A percentile compares a stretch with the other conserved stretches of the same genome.
Evolutionary conservation across 2,113 vertebrate genomes (phyloP).

Genomic region (Ammodramus savannarum): DNA sequence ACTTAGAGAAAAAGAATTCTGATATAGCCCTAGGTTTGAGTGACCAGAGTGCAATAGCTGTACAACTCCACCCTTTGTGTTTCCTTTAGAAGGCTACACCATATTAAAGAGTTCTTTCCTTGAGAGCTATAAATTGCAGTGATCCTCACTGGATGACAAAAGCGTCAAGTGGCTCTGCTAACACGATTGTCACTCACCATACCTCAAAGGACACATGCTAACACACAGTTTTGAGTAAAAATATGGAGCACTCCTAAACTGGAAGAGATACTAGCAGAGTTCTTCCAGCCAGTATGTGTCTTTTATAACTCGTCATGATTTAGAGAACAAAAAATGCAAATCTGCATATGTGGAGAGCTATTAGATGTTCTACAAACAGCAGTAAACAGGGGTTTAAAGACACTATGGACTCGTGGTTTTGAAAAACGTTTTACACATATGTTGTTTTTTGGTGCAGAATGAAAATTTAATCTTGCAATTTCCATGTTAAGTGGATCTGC

Average conservation of each 20-base stretch:
- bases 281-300: not conserved
- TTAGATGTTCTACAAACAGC: not conserved
- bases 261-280: not conserved
- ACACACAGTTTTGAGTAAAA: not conserved
- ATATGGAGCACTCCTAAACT: not conserved
- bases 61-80: not conserved
- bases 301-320: not conserved
- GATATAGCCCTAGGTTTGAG: not conserved
- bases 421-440: not conserved
- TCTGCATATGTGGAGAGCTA: not conserved
- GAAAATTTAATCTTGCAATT: not conserved
- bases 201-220: not conserved
- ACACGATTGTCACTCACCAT: not conserved
- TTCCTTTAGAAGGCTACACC: not conserved
- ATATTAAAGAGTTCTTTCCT: not conserved
- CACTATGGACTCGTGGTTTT: not conserved
- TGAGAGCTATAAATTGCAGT: not conserved
- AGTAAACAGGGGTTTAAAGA: not conserved
- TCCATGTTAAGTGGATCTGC: not conserved
- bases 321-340: not conserved
- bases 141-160: not conserved
- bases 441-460: not conserved
- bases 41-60: not conserved
- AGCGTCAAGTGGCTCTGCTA: not conserved
- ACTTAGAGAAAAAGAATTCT: not conserved